These are phyloP conservation scores for Rhodophaea formosa DNA, from an alignment of 2,888 invertebrate species.

Conservation along the genomic window DNA sequence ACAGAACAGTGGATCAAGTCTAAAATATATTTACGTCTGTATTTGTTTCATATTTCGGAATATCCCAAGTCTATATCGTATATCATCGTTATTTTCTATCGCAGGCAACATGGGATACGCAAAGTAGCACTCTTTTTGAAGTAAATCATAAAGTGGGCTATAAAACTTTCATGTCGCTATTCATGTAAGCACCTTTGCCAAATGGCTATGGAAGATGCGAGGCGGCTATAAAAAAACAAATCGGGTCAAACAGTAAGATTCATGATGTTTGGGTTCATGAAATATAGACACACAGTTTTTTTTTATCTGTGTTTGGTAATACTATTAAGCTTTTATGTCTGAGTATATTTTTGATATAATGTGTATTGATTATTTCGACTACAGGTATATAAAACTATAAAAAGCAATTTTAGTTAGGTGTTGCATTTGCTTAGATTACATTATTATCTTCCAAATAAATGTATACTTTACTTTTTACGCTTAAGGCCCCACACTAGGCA, in stretches of 20 bases:
- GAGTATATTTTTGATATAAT: too few relatives aligned
- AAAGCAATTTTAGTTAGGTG: too few relatives aligned
- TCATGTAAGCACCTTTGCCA: conserved; percentile 25
- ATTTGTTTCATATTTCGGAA: too few relatives aligned
- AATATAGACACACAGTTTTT: neutral
- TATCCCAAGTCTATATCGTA: neutral
- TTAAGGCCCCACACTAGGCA: too few relatives aligned
- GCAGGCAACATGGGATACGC: neutral
- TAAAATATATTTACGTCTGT: too few relatives aligned
- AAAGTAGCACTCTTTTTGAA: conserved; percentile 18
- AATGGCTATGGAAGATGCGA: conserved; percentile 19
- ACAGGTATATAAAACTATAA: too few relatives aligned
- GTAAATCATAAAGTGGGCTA: conserved; percentile 25
- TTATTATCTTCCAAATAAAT: too few relatives aligned
- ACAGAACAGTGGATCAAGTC: neutral
- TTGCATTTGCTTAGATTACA: too few relatives aligned
- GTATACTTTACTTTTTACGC: too few relatives aligned
- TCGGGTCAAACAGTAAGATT: conserved; percentile 2
- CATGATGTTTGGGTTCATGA: neutral
- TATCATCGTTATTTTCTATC: neutral
- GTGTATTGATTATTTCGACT: too few relatives aligned
- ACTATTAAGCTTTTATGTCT: too few relatives aligned
- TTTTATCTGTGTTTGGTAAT: neutral
- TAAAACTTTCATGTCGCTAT: conserved; percentile 28
- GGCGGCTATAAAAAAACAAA: conserved; percentile 10